A percentile compares a stretch with the other conserved stretches of the same genome.
phyloP scores from a whole-genome alignment of 2,888 invertebrate genomes.

The Eurytoma adleriae region DNA sequence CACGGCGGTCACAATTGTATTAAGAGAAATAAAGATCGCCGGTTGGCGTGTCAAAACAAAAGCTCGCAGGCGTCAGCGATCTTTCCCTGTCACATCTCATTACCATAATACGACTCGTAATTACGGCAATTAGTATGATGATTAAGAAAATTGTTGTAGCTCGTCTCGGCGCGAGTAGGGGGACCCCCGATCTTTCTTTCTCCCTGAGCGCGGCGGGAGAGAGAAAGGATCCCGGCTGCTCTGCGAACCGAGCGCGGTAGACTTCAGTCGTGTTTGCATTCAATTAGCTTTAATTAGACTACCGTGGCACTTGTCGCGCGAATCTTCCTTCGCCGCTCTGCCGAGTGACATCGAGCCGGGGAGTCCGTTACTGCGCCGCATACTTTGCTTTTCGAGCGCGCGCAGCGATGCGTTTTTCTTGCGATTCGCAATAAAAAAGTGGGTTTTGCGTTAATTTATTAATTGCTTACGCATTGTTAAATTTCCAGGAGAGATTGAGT shows the following conservation, averaged over 20 bases:
- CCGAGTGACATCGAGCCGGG: conserved; percentile 26
- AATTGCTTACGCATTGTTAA: too few species aligned
- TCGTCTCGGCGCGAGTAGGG: conserved; percentile 29
- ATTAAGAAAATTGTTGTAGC: conserved; percentile 68
- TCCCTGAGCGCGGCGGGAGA: conserved; percentile 29
- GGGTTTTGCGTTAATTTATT: neutral
- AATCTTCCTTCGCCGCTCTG: conserved; percentile 35
- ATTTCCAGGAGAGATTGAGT: too few species aligned
- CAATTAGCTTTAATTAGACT: conserved; percentile 61
- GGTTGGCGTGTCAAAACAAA: conserved; percentile 44
- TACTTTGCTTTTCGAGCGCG: neutral
- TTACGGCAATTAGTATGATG: conserved; percentile 71
- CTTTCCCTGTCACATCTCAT: conserved; percentile 72
- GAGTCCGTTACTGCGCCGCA: neutral
- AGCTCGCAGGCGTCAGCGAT: conserved; percentile 47
- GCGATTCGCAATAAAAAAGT: neutral
- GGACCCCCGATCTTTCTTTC: conserved; percentile 16
- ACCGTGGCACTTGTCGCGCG: conserved; percentile 55
- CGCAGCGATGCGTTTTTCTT: neutral
- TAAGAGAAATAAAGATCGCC: conserved; percentile 28
- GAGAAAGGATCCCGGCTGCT: conserved; percentile 34
- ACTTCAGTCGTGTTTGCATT: conserved; percentile 58
- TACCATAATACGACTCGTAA: conserved; percentile 69
- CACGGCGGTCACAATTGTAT: conserved; percentile 43
- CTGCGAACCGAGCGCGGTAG: conserved; percentile 47